phyloP scores from a whole-genome alignment of 1,140 invertebrate genomes.

The Pteromalus puparum region DNA sequence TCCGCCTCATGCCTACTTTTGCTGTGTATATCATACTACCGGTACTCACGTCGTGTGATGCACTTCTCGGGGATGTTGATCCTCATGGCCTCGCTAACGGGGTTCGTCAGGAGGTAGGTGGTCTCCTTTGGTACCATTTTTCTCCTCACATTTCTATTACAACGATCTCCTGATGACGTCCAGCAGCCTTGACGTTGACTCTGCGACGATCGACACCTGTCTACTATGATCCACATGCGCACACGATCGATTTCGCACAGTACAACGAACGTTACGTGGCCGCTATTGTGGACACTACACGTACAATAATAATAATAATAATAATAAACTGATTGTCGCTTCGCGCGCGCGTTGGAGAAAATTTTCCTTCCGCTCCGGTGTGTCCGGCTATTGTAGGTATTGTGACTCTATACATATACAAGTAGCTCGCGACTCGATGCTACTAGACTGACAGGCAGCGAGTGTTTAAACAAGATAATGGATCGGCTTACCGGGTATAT shows the following conservation, averaged over 20 bases:
- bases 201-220: neutral
- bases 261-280: no score
- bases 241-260: neutral
- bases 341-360: neutral
- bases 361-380: slow-evolving; percentile 3
- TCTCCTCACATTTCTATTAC: neutral
- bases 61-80: slow-evolving; percentile 39
- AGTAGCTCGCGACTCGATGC: neutral
- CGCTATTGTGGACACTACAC: no score
- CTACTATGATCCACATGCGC: neutral
- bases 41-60: neutral
- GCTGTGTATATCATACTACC: neutral
- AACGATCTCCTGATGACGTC: neutral
- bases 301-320: no score
- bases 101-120: slow-evolving; percentile 46
- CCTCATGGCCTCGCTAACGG: neutral
- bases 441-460: slow-evolving; percentile 21
- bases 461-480: slow-evolving; percentile 46
- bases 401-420: neutral
- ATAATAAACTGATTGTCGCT: neutral
- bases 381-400: neutral
- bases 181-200: neutral
- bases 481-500: slow-evolving; percentile 13
- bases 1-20: neutral
- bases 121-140: slow-evolving; percentile 55